Conservation (phyloP, 2,888 invertebrate genomes). For the Autographa pulchrina region DNA sequence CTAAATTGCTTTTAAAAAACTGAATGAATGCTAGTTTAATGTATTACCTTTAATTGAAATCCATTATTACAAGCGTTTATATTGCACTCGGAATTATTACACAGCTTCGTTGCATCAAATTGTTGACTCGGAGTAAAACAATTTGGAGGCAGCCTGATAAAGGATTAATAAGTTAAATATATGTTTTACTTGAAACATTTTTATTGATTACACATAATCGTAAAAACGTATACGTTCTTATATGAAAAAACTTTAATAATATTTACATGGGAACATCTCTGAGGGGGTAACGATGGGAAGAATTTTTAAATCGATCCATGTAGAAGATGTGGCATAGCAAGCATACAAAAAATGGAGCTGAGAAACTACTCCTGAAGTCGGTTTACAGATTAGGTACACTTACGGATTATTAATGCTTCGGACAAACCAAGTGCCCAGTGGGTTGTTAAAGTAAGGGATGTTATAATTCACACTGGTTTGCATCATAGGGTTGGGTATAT, state of each 20-base stretch:
- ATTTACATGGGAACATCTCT: too few species aligned
- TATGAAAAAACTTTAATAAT: too few species aligned
- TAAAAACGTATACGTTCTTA: too few species aligned
- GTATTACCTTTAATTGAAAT: conserved; percentile 52
- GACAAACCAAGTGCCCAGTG: conserved; percentile 74
- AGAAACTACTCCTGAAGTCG: too few species aligned
- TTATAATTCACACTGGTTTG: conserved; percentile 41
- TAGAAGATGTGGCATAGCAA: too few species aligned
- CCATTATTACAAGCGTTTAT: conserved; percentile 28
- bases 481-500: conserved; percentile 30
- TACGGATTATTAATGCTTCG: conserved; percentile 76
- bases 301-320: too few species aligned
- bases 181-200: not conserved
- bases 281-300: too few species aligned
- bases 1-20: not conserved
- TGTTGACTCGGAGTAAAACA: conserved; percentile 13
- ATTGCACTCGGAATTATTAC: conserved; percentile 26
- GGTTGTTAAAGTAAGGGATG: conserved; percentile 50
- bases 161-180: not conserved
- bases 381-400: conserved; percentile 52
- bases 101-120: conserved; percentile 29
- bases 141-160: conserved; percentile 31
- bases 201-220: too few species aligned
- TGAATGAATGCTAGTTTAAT: not conserved
- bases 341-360: too few species aligned